Percentiles rank a stretch among this genome's conserved stretches.
Evolutionary conservation across 1,140 invertebrate species (phyloP).

Genomic region (Sesamia nonagrioides): DNA sequence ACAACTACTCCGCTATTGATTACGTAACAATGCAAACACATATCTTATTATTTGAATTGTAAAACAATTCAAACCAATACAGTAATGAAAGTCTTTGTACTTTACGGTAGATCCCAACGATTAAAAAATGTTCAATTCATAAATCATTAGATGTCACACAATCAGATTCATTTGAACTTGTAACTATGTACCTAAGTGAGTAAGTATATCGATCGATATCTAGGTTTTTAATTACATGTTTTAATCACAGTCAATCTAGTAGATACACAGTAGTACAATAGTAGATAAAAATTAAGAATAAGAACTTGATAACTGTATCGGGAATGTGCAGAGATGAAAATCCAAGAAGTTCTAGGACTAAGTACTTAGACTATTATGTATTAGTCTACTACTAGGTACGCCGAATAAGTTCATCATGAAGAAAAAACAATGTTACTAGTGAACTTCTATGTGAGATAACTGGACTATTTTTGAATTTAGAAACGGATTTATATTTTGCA

Average conservation of each 20-base stretch:
- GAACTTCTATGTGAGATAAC: neutral
- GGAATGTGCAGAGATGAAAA: constrained; percentile 13
- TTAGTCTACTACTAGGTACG: constrained; percentile 34
- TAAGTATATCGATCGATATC: constrained; percentile 1
- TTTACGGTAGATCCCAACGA: neutral
- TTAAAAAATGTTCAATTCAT: neutral
- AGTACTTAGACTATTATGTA: neutral
- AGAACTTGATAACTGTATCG: neutral
- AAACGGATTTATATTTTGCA: neutral
- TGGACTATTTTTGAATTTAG: neutral
- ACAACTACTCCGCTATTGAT: too few species aligned
- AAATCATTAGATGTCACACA: neutral
- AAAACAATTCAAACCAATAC: neutral
- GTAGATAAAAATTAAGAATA: neutral
- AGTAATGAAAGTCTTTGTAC: neutral
- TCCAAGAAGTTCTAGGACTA: constrained; percentile 4
- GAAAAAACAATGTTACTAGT: neutral
- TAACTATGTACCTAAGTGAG: neutral
- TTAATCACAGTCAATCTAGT: constrained; percentile 36
- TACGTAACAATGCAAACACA: too few species aligned
- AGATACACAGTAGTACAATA: neutral
- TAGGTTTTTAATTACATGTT: neutral
- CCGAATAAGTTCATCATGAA: constrained; percentile 2
- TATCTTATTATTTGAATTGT: neutral
- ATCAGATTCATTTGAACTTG: constrained; percentile 10